Evolutionary conservation across 2,888 invertebrate species (phyloP).

Genomic region (Pinctada fucata): DNA sequence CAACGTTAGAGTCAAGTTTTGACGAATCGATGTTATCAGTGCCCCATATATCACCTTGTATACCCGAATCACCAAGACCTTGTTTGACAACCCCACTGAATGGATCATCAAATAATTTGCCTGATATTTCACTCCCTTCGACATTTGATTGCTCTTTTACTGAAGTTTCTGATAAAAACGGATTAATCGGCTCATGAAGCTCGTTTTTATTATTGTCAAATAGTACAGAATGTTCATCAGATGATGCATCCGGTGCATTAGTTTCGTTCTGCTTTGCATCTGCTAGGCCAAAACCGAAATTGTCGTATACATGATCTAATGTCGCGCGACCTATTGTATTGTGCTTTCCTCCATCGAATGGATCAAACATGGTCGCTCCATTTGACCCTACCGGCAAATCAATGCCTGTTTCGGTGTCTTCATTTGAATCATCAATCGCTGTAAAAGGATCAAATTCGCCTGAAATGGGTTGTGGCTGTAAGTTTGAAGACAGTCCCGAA

Average conservation of each 20-base stretch:
- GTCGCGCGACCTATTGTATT: slow-evolving; percentile 14
- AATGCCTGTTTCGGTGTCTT: not conserved
- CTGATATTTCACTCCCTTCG: not conserved
- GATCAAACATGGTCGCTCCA: slow-evolving; percentile 25
- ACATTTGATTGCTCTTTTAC: not conserved
- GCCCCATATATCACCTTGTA: slow-evolving; percentile 28
- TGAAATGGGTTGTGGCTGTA: not conserved
- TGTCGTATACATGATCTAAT: slow-evolving; percentile 36
- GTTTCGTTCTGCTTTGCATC: slow-evolving; percentile 16
- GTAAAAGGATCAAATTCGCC: not conserved
- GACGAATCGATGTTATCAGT: slow-evolving; percentile 4
- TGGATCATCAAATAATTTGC: not conserved
- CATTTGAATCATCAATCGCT: not conserved
- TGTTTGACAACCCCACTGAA: slow-evolving; percentile 22
- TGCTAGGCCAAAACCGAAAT: slow-evolving; percentile 38
- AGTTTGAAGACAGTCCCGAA: not conserved
- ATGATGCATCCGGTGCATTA: slow-evolving; percentile 2
- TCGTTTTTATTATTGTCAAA: not conserved
- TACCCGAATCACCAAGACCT: slow-evolving; percentile 28
- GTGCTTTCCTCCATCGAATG: slow-evolving; percentile 23
- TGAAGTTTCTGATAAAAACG: slow-evolving; percentile 13
- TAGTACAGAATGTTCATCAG: not conserved
- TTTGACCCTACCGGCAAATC: slow-evolving; percentile 17
- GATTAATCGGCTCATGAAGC: slow-evolving; percentile 7
- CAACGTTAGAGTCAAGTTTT: slow-evolving; percentile 11